phyloP scores from a whole-genome alignment of 2,888 invertebrate species.

The Galerucella nymphaeae region DNA sequence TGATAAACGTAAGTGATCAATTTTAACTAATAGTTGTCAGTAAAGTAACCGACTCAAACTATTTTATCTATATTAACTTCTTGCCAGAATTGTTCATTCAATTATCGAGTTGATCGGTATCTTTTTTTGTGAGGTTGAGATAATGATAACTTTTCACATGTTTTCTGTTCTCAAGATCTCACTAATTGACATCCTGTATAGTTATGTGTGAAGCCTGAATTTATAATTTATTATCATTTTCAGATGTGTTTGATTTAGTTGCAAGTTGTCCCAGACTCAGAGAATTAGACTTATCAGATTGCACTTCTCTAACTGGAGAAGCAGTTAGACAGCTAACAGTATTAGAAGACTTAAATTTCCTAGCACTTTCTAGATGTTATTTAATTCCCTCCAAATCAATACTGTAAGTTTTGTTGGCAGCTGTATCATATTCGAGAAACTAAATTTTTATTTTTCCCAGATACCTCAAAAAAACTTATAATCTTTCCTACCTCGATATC shows the following conservation, averaged over 20 bases:
- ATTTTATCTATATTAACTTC: too few relatives aligned
- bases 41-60: too few relatives aligned
- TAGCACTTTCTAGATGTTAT: slow-evolving; percentile 86
- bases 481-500: slow-evolving; percentile 81
- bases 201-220: too few relatives aligned
- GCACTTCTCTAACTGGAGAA: slow-evolving; percentile 75
- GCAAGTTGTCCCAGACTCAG: slow-evolving; percentile 76
- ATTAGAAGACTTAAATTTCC: slow-evolving; percentile 76
- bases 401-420: slow-evolving; percentile 68
- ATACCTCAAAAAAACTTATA: slow-evolving; percentile 69
- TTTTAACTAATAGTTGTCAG: background rate
- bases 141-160: too few relatives aligned
- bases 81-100: too few relatives aligned
- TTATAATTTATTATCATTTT: slow-evolving; percentile 47
- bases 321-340: slow-evolving; percentile 70
- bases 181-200: too few relatives aligned
- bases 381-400: slow-evolving; percentile 77
- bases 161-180: too few relatives aligned
- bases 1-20: slow-evolving; percentile 74
- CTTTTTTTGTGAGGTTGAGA: too few relatives aligned
- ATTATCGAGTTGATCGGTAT: too few relatives aligned
- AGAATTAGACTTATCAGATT: slow-evolving; percentile 91
- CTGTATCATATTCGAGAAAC: too few relatives aligned
- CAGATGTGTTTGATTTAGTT: slow-evolving; percentile 77
- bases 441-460: slow-evolving; percentile 42